A percentile compares a stretch with the other conserved stretches of the same genome.
phyloP scores from a whole-genome alignment of 2,888 invertebrate species.

The Argyresthia albistria region DNA sequence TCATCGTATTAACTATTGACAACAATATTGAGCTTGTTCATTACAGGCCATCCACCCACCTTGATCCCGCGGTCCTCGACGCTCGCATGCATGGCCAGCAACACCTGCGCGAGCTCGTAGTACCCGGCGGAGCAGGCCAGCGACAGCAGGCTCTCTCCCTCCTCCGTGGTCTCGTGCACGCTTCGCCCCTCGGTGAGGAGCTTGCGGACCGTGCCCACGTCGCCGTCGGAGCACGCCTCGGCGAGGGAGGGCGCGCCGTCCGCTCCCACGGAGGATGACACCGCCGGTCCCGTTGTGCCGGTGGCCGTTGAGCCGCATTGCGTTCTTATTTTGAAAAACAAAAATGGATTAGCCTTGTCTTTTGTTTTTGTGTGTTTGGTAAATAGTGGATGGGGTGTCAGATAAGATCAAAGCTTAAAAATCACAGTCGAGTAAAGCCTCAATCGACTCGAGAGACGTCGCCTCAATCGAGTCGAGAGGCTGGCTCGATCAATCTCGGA shows the following conservation, averaged over 20 bases:
- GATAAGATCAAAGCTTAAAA: constrained; percentile 70
- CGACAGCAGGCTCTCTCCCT: constrained; percentile 96
- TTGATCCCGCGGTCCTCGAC: constrained; percentile 98
- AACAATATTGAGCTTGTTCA: no score
- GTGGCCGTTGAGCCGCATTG: constrained; percentile 61
- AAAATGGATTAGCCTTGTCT: background rate
- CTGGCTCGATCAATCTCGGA: constrained; percentile 72
- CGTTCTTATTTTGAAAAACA: constrained; percentile 33
- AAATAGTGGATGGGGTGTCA: constrained; percentile 24
- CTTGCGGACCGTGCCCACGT: constrained; percentile 93
- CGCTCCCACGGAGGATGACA: constrained; percentile 43
- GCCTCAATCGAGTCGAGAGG: constrained; percentile 40
- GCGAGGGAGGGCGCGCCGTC: constrained; percentile 82
- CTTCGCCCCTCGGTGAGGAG: constrained; percentile 93
- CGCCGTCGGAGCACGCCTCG: constrained; percentile 95
- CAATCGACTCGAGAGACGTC: constrained; percentile 29
- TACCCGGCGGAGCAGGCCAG: constrained; percentile 98
- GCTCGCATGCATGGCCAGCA: constrained; percentile 97
- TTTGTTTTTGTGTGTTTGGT: background rate
- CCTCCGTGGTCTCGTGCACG: constrained; percentile 97
- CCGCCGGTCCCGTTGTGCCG: constrained; percentile 36
- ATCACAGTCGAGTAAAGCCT: constrained; percentile 50
- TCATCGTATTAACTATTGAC: no score
- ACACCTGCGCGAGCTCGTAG: constrained; percentile 96
- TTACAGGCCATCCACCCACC: no score